phyloP scores from a whole-genome alignment of 2,888 invertebrate species.

The Aplocera efformata region DNA sequence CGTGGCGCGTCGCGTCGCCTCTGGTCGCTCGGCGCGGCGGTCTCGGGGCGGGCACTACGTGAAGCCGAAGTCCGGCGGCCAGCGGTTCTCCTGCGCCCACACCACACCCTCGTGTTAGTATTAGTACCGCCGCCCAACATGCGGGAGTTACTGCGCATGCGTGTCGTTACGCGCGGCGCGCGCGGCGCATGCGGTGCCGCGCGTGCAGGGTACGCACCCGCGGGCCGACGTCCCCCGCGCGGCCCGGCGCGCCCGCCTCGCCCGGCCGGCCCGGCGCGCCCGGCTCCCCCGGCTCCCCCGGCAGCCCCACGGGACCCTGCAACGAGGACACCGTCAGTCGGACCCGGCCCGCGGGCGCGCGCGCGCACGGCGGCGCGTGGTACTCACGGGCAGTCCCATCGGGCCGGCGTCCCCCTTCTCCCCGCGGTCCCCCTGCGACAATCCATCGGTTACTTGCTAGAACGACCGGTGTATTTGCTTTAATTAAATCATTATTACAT shows the following conservation, averaged over 20 bases:
- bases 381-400: conserved; percentile 96
- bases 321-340: conserved; percentile 19
- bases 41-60: conserved; percentile 52
- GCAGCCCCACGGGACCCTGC: conserved; percentile 90
- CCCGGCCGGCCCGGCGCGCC: conserved; percentile 86
- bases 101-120: conserved; percentile 50
- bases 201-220: conserved; percentile 82
- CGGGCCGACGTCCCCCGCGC: conserved; percentile 87
- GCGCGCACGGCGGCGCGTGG: no score
- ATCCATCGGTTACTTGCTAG: conserved; percentile 5
- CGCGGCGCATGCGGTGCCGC: neutral
- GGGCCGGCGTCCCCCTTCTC: conserved; percentile 93
- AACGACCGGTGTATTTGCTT: no score
- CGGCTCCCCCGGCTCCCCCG: conserved; percentile 83
- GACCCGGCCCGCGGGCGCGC: no score
- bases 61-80: conserved; percentile 73
- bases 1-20: conserved; percentile 11
- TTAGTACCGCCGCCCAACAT: conserved; percentile 21
- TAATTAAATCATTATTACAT: no score
- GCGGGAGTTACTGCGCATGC: no score
- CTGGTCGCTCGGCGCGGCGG: conserved; percentile 10
- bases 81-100: conserved; percentile 67
- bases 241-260: conserved; percentile 89
- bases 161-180: conserved; percentile 7
- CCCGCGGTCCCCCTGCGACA: conserved; percentile 88